Conservation (phyloP, 1,140 invertebrate species). For the Triops cancriformis region DNA sequence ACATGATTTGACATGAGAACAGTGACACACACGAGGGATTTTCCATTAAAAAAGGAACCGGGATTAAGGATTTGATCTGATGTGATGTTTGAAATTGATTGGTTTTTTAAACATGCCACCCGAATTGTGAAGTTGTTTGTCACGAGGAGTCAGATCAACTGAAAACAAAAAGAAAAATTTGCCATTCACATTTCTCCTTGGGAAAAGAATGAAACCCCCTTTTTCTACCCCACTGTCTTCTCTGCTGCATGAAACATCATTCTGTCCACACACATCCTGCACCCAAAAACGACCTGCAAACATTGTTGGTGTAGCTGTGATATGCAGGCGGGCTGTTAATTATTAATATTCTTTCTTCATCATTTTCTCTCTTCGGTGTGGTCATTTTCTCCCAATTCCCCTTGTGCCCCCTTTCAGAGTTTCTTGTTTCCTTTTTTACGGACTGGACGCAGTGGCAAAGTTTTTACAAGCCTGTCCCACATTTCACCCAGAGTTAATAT, state of each 20-base stretch:
- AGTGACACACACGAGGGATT: background rate
- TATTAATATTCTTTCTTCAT: background rate
- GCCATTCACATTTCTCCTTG: background rate
- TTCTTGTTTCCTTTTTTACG: conserved; percentile 1
- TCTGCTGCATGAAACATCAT: conserved; percentile 9
- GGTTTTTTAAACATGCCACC: background rate
- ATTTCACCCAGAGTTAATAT: conserved; percentile 14
- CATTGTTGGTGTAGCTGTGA: conserved; percentile 9
- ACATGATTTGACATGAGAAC: background rate
- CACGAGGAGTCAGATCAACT: background rate
- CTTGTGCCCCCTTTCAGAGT: too few species aligned
- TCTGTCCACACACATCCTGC: conserved; percentile 1
- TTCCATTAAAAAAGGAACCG: background rate
- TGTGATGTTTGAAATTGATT: background rate
- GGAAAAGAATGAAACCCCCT: background rate
- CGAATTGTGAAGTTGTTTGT: background rate
- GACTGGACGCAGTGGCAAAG: background rate
- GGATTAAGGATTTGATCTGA: background rate
- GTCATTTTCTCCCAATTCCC: background rate
- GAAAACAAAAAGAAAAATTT: background rate
- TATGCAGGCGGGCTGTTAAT: conserved; percentile 5
- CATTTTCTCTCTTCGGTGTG: background rate
- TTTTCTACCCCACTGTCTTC: background rate
- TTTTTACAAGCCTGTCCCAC: background rate
- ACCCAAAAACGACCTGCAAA: background rate